phyloP scores from a whole-genome alignment of 2,113 vertebrate species.

The Shinisaurus crocodilurus region DNA sequence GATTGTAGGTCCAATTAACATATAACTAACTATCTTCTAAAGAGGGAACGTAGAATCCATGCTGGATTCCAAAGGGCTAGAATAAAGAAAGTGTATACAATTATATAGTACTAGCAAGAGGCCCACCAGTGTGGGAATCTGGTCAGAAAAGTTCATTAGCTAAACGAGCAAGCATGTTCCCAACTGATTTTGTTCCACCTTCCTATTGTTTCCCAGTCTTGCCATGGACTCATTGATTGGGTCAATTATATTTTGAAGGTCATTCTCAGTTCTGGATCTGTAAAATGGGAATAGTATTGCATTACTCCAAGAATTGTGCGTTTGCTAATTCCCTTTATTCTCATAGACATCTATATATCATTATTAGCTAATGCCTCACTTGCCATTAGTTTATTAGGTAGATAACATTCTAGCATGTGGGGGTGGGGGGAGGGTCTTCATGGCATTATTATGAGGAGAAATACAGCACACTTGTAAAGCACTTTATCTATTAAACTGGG shows the following conservation, averaged over 20 bases:
- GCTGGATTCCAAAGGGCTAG: background rate
- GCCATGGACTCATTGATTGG: no score
- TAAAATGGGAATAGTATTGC: no score
- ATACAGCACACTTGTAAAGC: background rate
- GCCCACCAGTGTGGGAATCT: background rate
- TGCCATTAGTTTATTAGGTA: no score
- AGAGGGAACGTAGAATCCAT: background rate
- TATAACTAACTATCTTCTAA: background rate
- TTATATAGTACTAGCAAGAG: background rate
- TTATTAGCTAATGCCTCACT: no score
- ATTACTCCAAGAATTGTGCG: no score
- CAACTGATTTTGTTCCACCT: background rate
- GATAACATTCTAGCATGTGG: no score
- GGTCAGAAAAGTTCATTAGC: background rate
- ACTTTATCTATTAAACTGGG: background rate
- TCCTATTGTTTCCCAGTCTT: background rate
- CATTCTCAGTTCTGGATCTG: no score
- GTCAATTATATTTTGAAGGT: no score
- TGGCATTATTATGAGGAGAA: background rate
- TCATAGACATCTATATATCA: no score
- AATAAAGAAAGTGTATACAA: background rate
- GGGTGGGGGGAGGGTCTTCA: background rate
- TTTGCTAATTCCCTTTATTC: no score
- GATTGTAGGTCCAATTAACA: background rate
- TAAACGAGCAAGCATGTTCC: background rate